Evolutionary conservation across 2,888 invertebrate species (phyloP).

Genomic region (Onchidella celtica): DNA sequence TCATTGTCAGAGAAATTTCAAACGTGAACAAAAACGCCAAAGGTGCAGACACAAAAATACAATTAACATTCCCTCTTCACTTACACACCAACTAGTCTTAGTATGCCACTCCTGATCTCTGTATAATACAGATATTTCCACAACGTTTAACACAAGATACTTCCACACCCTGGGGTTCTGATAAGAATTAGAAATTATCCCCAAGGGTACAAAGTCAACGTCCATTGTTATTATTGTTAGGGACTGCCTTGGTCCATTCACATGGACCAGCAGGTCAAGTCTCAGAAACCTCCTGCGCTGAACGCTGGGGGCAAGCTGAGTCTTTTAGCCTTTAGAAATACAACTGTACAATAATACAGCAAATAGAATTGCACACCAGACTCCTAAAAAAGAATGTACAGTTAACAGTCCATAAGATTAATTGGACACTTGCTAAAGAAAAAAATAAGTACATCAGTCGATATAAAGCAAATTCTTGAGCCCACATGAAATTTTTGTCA

Average conservation of each 20-base stretch:
- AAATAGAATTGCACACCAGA: neutral
- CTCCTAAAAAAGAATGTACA: too few species aligned
- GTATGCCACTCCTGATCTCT: too few species aligned
- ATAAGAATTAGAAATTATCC: neutral
- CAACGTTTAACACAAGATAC: neutral
- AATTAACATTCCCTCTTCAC: neutral
- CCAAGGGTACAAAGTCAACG: neutral
- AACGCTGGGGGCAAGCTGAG: constrained; percentile 51
- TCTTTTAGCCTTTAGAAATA: constrained; percentile 31
- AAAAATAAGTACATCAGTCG: too few species aligned
- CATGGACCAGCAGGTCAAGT: constrained; percentile 22
- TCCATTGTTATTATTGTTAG: neutral
- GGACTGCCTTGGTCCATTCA: neutral
- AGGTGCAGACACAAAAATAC: too few species aligned
- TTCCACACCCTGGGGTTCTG: neutral
- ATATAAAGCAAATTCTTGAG: too few species aligned
- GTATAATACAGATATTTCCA: too few species aligned
- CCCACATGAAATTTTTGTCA: too few species aligned
- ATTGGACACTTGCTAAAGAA: too few species aligned
- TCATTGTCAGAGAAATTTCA: too few species aligned
- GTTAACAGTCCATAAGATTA: too few species aligned
- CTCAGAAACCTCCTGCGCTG: constrained; percentile 49
- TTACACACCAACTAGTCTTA: neutral
- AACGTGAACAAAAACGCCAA: too few species aligned
- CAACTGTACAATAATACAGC: neutral